Conservation (phyloP, 2,113 vertebrate genomes). For the Mastomys coucha region DNA sequence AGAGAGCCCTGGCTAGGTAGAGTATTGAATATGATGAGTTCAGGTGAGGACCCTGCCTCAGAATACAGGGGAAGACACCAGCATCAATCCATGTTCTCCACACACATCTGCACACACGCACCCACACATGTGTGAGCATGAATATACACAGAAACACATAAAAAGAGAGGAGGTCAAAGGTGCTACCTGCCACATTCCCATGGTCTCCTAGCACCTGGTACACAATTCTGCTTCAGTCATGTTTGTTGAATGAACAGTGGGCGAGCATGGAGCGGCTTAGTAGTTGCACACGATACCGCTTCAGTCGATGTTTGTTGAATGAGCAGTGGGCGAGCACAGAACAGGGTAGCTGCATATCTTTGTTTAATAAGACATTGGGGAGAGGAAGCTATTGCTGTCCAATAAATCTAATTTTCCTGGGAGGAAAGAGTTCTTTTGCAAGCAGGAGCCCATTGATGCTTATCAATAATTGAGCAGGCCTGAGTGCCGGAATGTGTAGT, state of each 20-base stretch:
- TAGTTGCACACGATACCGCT: background rate
- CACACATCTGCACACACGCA: background rate
- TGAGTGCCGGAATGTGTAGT: background rate
- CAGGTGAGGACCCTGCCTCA: background rate
- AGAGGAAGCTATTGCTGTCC: background rate
- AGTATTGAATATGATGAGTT: too few relatives aligned
- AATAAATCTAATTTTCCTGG: slow-evolving; percentile 58
- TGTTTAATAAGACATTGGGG: slow-evolving; percentile 67
- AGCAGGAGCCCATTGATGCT: slow-evolving; percentile 9
- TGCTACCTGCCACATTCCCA: background rate
- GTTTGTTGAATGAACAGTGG: slow-evolving; percentile 18
- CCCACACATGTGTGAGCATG: too few relatives aligned
- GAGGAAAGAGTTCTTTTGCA: slow-evolving; percentile 43
- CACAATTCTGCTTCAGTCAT: background rate
- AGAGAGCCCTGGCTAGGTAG: background rate
- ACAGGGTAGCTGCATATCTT: slow-evolving; percentile 3
- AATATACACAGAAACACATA: background rate
- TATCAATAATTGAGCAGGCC: slow-evolving; percentile 47
- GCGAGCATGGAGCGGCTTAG: slow-evolving; percentile 6
- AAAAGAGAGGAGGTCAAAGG: background rate
- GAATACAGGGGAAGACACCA: background rate
- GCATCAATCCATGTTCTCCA: background rate
- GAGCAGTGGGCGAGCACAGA: slow-evolving; percentile 52
- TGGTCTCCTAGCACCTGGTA: background rate
- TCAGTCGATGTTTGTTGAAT: slow-evolving; percentile 13